A percentile compares a stretch with the other conserved stretches of the same genome.
Evolutionary conservation across 2,113 vertebrate genomes (phyloP).

Genomic region (Dipodomys spectabilis): DNA sequence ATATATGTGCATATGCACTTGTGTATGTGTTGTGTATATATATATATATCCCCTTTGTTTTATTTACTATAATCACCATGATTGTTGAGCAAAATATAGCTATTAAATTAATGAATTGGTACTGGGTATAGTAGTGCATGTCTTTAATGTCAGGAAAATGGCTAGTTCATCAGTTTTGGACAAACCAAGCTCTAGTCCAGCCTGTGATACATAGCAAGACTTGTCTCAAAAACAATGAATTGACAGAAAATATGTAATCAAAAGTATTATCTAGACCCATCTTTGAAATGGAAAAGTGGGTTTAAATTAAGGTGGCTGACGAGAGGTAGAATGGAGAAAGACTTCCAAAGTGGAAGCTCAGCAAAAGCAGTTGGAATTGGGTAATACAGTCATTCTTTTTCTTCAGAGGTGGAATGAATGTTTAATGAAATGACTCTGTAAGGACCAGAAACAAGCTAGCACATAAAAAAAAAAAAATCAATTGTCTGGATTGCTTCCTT

Average conservation of each 20-base stretch:
- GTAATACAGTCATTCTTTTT: not conserved
- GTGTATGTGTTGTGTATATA: not conserved
- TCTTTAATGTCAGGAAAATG: not conserved
- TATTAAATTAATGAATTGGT: not conserved
- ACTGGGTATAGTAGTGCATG: not conserved
- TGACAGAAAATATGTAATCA: not conserved
- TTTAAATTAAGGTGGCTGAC: not conserved
- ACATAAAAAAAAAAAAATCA: not conserved
- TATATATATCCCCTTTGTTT: not conserved
- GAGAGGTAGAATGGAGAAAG: not conserved
- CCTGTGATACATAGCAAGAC: too few relatives aligned
- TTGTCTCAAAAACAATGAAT: not conserved
- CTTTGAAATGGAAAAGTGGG: slow-evolving; percentile 8
- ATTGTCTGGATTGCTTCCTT: too few relatives aligned
- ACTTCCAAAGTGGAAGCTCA: not conserved
- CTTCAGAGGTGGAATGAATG: not conserved
- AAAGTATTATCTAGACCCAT: not conserved
- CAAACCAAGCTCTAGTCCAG: too few relatives aligned
- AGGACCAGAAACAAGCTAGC: not conserved
- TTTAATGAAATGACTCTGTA: not conserved
- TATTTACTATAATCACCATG: not conserved
- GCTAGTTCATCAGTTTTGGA: too few relatives aligned
- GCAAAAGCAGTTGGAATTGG: not conserved
- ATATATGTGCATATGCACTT: not conserved
- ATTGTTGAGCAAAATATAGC: not conserved